These are phyloP conservation scores for Pyrocephalus nanus DNA, from an alignment of 2,797 vertebrate genomes.

Conservation along the genomic window DNA sequence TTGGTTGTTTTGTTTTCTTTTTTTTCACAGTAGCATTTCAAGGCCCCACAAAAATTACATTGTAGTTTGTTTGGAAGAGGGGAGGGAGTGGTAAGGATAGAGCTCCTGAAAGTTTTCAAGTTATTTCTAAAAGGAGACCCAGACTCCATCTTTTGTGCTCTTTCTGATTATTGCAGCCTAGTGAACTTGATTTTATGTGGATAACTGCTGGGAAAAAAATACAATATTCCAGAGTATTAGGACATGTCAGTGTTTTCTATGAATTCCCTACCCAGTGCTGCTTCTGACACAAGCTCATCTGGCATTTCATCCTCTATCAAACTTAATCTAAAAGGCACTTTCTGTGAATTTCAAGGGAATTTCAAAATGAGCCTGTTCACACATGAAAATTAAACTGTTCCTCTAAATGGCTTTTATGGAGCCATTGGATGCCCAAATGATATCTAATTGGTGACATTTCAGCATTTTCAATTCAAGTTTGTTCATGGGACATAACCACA, in stretches of 20 bases:
- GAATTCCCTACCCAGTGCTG: not conserved
- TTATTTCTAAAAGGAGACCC: not conserved
- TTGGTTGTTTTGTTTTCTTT: too few relatives aligned
- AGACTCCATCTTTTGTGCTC: not conserved
- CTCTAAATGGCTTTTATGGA: not conserved
- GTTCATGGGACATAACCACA: not conserved
- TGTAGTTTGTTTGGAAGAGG: not conserved
- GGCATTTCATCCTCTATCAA: not conserved
- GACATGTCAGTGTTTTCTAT: not conserved
- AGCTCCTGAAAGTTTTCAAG: not conserved
- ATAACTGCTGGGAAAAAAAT: not conserved
- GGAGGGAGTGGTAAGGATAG: not conserved
- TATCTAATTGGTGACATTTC: not conserved
- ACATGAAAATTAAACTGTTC: conserved; percentile 6
- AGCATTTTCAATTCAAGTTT: not conserved
- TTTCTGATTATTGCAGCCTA: not conserved
- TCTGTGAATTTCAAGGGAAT: not conserved
- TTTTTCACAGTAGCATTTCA: not conserved
- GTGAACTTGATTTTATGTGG: not conserved
- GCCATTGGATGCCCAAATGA: not conserved
- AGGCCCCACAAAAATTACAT: not conserved
- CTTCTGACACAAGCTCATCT: not conserved
- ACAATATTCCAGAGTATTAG: not conserved
- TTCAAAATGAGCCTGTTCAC: not conserved
- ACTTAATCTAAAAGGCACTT: not conserved